Evolutionary conservation across 2,888 invertebrate genomes (phyloP).

Genomic region (Chymomyza procnemis): DNA sequence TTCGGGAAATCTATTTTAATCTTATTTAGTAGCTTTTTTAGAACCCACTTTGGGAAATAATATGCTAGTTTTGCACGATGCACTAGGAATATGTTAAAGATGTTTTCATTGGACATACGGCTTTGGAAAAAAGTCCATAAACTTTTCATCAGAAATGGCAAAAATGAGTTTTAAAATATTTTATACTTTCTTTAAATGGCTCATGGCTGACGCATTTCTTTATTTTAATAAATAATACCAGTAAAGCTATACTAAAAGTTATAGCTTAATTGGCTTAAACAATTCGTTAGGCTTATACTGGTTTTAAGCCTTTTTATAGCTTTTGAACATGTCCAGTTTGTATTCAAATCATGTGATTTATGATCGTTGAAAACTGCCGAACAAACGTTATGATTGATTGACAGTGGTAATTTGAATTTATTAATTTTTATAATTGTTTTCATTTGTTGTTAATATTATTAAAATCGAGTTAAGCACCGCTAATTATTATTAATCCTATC

Average conservation of each 20-base stretch:
- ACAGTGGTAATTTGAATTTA: conserved; percentile 44
- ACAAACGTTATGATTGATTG: conserved; percentile 52
- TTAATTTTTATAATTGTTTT: conserved; percentile 53
- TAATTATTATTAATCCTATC: conserved; percentile 57
- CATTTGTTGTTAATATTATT: conserved; percentile 53
- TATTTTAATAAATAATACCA: background rate
- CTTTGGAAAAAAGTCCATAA: too few relatives aligned
- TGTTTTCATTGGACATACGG: too few relatives aligned
- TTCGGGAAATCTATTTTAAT: too few relatives aligned
- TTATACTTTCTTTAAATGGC: background rate
- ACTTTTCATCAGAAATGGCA: too few relatives aligned
- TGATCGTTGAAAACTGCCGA: conserved; percentile 32
- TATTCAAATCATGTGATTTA: conserved; percentile 9
- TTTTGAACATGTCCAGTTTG: background rate
- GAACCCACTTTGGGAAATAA: too few relatives aligned
- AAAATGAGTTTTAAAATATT: too few relatives aligned
- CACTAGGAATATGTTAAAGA: too few relatives aligned
- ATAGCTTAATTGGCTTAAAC: conserved; percentile 31
- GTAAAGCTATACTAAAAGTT: conserved; percentile 8
- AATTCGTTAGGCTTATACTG: conserved; percentile 12
- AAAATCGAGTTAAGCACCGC: conserved; percentile 60
- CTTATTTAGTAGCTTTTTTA: too few relatives aligned
- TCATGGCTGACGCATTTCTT: background rate
- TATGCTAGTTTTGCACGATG: too few relatives aligned
- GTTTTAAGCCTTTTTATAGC: background rate